phyloP scores from a whole-genome alignment of 2,888 invertebrate species.

The Pseudanteris insignis region DNA sequence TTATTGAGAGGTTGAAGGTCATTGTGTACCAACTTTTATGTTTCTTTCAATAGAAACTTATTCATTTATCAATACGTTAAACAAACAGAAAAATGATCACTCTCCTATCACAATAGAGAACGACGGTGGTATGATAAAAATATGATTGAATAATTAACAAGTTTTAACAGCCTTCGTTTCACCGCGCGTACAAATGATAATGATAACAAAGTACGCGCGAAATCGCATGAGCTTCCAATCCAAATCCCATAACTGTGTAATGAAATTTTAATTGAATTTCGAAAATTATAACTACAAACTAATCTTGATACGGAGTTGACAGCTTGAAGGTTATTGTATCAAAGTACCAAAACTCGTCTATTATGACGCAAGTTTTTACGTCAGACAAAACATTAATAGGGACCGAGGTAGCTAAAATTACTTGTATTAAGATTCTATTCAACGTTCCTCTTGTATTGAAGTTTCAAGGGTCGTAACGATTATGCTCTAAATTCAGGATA shows the following conservation, averaged over 20 bases:
- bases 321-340: slow-evolving; percentile 30
- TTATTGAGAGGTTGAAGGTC: too few relatives aligned
- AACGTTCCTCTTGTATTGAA: slow-evolving; percentile 36
- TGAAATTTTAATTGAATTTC: slow-evolving; percentile 29
- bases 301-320: slow-evolving; percentile 38
- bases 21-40: too few relatives aligned
- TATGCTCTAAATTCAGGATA: slow-evolving; percentile 43
- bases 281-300: slow-evolving; percentile 23
- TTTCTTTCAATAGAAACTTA: too few relatives aligned
- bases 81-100: too few relatives aligned
- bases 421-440: slow-evolving; percentile 52
- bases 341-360: slow-evolving; percentile 35
- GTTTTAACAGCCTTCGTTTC: too few relatives aligned
- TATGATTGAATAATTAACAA: too few relatives aligned
- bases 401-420: slow-evolving; percentile 36
- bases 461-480: slow-evolving; percentile 42
- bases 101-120: too few relatives aligned
- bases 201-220: too few relatives aligned
- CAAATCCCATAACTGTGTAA: slow-evolving; percentile 3
- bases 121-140: too few relatives aligned
- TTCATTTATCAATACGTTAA: too few relatives aligned
- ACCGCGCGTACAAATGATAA: too few relatives aligned
- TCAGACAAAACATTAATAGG: slow-evolving; percentile 33
- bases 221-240: too few relatives aligned
- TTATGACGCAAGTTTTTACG: slow-evolving; percentile 40